phyloP scores from a whole-genome alignment of 1,140 invertebrate genomes.

The Caenorhabditis briggsae region DNA sequence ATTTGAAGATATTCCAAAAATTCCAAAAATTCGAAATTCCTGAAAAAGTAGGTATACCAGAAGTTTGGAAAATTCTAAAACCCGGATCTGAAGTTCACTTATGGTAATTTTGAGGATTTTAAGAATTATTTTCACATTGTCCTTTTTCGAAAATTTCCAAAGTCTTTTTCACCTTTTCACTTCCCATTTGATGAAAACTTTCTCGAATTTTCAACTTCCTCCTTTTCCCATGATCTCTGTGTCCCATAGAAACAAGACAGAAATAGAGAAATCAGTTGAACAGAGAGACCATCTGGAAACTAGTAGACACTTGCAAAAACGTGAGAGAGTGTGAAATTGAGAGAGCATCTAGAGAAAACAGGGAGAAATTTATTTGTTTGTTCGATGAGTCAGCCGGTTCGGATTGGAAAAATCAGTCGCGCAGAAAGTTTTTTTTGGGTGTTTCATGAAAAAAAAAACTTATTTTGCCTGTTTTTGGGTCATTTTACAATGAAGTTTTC shows the following conservation, averaged over 20 bases:
- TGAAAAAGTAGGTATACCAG: too few relatives aligned
- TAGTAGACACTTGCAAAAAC: background rate
- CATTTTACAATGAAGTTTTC: too few relatives aligned
- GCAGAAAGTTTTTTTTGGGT: background rate
- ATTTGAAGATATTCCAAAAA: too few relatives aligned
- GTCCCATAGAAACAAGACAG: background rate
- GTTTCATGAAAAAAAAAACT: background rate
- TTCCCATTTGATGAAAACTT: too few relatives aligned
- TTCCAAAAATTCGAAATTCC: too few relatives aligned
- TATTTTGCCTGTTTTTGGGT: too few relatives aligned
- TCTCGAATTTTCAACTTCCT: background rate
- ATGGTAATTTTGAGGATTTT: too few relatives aligned
- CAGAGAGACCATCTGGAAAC: background rate
- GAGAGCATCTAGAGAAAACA: background rate
- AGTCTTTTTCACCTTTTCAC: too few relatives aligned
- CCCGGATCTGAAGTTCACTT: too few relatives aligned
- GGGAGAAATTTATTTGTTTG: background rate
- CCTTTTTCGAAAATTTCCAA: too few relatives aligned
- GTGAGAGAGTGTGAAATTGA: background rate
- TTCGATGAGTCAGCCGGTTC: background rate
- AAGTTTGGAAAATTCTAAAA: too few relatives aligned
- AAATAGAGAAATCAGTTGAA: conserved; percentile 9
- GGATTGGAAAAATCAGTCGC: background rate
- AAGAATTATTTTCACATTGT: too few relatives aligned
- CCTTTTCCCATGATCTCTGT: background rate